Base-by-base conservation (phyloP, 2,113 vertebrate species). In the Clupea harengus region DNA sequence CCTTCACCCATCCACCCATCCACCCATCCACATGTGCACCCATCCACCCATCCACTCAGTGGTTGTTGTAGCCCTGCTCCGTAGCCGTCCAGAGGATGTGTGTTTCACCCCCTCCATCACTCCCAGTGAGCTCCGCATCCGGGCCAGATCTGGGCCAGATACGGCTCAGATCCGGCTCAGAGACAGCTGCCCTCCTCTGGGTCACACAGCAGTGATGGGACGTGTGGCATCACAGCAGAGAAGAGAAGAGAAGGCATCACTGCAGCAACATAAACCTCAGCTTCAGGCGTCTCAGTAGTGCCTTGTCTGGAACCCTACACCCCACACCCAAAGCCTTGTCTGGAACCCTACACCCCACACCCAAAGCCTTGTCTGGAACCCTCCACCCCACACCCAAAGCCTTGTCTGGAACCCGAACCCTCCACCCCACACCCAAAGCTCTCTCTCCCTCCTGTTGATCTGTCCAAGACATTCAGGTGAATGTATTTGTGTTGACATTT, bases 401-500 rank as follows among this genome's bases (percentile, higher is more conserved):
- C 18, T 60, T 20, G 54, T 60, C 54, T 60, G 54, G 54, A 60
- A 22, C 6, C 54, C 57, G n/a, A n/a, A n/a, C n/a, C 18, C 22
- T 64, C 1, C 3, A n/a, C 64, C 72, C 32, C 1, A 10, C 28
- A 13, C 32, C 3, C 72, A 11, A 25, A 22, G 22, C 28, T 17
- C 72, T 32, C 67, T n/a, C n/a, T 0, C 32, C 72, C 25, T 32
- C 28, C n/a, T 10, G 72, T 78, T 78, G 32, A 4, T 28, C 72
- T 10, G n/a, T 67, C 28, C 1, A n/a, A 67, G 64, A 67, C 64
- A 78, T 44, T 44, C 72, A 78, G 32, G 72, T 78, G 72, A 78
- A 78, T 78, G 72, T 78, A 78, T 78, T 78, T 78, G 72, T 78
- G 72, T 78, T 28, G 28, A 78, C 32, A 39, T 78, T 78, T 78